Percentiles rank a stretch among this genome's conserved stretches.
phyloP scores from a whole-genome alignment of 2,888 invertebrate species.

The Myathropa florea region DNA sequence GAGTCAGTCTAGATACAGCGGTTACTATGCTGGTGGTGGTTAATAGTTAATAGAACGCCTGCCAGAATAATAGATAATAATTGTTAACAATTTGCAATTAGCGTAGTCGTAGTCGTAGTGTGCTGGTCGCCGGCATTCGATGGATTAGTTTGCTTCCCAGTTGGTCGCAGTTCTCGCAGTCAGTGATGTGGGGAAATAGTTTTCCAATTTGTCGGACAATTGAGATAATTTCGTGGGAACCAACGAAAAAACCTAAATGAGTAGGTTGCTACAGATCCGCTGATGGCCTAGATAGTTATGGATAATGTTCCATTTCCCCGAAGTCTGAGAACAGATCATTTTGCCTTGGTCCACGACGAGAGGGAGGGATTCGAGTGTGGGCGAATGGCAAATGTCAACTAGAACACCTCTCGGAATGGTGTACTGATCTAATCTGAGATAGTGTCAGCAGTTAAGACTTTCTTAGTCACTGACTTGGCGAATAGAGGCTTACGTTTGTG shows the following conservation, averaged over 20 bases:
- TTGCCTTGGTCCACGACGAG: background rate
- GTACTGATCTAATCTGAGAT: background rate
- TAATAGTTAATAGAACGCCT: slow-evolving; percentile 61
- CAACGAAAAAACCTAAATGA: background rate
- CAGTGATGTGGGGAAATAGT: slow-evolving; percentile 36
- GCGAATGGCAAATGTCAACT: background rate
- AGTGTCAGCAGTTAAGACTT: background rate
- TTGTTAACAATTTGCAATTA: slow-evolving; percentile 71
- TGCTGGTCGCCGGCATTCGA: slow-evolving; percentile 32
- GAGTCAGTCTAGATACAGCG: background rate
- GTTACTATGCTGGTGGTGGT: slow-evolving; percentile 35
- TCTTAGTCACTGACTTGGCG: background rate
- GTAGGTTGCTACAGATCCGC: background rate
- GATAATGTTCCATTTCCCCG: background rate
- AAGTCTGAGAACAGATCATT: background rate
- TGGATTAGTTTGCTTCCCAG: slow-evolving; percentile 12
- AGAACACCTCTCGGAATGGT: background rate
- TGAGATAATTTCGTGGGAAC: slow-evolving; percentile 65
- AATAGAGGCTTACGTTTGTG: background rate
- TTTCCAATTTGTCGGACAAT: slow-evolving; percentile 56
- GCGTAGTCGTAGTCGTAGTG: slow-evolving; percentile 33
- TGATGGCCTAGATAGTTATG: background rate
- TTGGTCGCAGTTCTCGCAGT: background rate
- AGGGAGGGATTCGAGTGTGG: background rate
- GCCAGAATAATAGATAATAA: slow-evolving; percentile 70